Evolutionary conservation across 1,140 invertebrate species (phyloP).

Genomic region (Procambarus virginalis): DNA sequence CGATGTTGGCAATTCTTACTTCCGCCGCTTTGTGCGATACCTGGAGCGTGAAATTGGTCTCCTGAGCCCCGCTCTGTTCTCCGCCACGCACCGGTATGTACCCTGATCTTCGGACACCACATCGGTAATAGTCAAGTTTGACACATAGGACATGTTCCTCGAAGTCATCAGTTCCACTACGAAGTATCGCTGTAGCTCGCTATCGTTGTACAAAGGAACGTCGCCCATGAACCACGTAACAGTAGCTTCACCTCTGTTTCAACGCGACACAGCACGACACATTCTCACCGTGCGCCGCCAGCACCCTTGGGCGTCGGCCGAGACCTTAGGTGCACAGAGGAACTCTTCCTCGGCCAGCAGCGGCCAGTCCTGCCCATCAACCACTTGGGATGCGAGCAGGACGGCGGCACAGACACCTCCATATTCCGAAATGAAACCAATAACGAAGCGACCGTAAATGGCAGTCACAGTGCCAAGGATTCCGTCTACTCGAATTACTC

Average conservation of each 20-base stretch:
- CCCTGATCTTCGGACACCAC: conserved; percentile 84
- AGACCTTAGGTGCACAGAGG: conserved; percentile 81
- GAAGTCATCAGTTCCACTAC: conserved; percentile 38
- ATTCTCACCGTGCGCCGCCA: conserved; percentile 79
- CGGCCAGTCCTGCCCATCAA: conserved; percentile 82
- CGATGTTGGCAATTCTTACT: conserved; percentile 52
- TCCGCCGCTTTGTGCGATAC: conserved; percentile 75
- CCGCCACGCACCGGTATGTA: conserved; percentile 83
- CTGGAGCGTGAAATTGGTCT: conserved; percentile 80
- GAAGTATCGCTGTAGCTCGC: conserved; percentile 26
- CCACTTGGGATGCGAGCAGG: conserved; percentile 80
- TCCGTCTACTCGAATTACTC: conserved; percentile 82
- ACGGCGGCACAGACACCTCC: conserved; percentile 81
- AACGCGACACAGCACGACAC: conserved; percentile 82
- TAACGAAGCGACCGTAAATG: conserved; percentile 81
- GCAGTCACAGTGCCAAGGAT: conserved; percentile 89
- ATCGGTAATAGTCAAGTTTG: conserved; percentile 82
- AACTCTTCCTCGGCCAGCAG: conserved; percentile 86
- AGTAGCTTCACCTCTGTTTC: conserved; percentile 81
- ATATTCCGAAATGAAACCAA: conserved; percentile 87
- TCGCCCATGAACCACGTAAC: conserved; percentile 78
- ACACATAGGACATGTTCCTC: conserved; percentile 70
- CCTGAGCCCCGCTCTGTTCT: conserved; percentile 84
- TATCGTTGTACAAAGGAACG: conserved; percentile 77
- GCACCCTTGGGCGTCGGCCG: conserved; percentile 65